A percentile compares a stretch with the other conserved stretches of the same genome.
phyloP scores from a whole-genome alignment of 2,113 vertebrate species.

The Capricornis sumatraensis region DNA sequence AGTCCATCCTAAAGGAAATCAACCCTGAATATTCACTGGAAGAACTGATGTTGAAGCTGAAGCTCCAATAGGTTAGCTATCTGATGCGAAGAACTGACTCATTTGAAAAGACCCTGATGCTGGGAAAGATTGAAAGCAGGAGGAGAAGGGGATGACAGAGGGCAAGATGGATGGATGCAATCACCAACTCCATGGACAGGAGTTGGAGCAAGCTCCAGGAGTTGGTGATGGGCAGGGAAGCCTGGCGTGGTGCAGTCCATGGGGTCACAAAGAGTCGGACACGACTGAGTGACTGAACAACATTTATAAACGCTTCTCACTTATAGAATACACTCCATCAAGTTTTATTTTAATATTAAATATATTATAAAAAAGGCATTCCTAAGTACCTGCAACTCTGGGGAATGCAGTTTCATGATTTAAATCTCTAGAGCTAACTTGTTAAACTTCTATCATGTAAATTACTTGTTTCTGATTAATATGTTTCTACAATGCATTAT shows the following conservation, averaged over 20 bases:
- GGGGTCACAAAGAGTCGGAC: neutral
- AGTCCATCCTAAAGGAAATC: neutral
- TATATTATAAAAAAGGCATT: neutral
- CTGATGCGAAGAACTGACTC: neutral
- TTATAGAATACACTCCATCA: neutral
- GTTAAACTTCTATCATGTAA: neutral
- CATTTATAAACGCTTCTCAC: neutral
- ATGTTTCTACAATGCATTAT: neutral
- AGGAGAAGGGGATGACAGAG: neutral
- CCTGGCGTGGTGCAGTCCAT: neutral
- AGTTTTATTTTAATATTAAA: neutral
- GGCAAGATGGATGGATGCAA: neutral
- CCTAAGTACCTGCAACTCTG: neutral
- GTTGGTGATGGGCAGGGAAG: neutral
- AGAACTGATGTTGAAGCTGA: neutral
- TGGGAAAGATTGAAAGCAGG: neutral
- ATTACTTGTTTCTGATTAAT: neutral
- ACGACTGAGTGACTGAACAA: neutral
- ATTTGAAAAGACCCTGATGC: neutral
- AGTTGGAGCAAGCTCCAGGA: neutral
- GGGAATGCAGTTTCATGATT: neutral
- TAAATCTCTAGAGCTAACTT: neutral
- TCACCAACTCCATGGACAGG: neutral
- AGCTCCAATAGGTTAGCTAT: neutral
- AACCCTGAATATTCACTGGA: neutral